Evolutionary conservation across 1,140 invertebrate genomes (phyloP).

Genomic region (Hormaphis cornu): DNA sequence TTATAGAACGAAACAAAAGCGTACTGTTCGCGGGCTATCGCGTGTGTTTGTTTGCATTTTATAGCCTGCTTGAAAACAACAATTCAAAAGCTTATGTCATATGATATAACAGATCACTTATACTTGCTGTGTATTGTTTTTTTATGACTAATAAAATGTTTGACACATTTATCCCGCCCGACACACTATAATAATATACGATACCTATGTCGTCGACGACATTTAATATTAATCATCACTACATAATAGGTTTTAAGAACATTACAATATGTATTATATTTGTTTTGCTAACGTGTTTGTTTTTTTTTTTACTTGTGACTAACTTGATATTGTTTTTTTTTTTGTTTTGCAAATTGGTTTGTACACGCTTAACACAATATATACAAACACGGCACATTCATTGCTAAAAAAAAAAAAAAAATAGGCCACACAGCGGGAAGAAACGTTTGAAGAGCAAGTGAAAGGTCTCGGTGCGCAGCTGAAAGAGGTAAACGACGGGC

Average conservation of each 20-base stretch:
- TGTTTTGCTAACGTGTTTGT: not conserved
- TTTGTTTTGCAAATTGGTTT: slow-evolving; percentile 40
- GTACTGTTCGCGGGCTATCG: not conserved
- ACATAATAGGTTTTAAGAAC: not conserved
- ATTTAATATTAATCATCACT: not conserved
- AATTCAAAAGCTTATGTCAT: not conserved
- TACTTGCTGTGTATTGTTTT: not conserved
- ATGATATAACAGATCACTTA: not conserved
- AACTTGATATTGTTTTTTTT: slow-evolving; percentile 34
- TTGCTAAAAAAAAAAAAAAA: slow-evolving; percentile 36
- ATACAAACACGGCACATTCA: slow-evolving; percentile 33
- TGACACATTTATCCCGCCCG: not conserved
- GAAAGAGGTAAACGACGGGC: slow-evolving; percentile 70
- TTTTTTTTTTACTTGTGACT: slow-evolving; percentile 1
- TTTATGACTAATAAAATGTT: not conserved
- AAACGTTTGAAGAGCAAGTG: slow-evolving; percentile 87
- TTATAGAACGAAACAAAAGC: slow-evolving; percentile 25
- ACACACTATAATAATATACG: not conserved
- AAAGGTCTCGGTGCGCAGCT: slow-evolving; percentile 83
- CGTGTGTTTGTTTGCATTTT: slow-evolving; percentile 1
- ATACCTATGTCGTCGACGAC: not conserved
- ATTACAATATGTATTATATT: not conserved
- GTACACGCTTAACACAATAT: slow-evolving; percentile 38
- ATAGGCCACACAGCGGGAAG: slow-evolving; percentile 92
- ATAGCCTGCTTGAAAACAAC: not conserved